Conservation (phyloP, 2,888 invertebrate species). For the Mythimna vitellina region DNA sequence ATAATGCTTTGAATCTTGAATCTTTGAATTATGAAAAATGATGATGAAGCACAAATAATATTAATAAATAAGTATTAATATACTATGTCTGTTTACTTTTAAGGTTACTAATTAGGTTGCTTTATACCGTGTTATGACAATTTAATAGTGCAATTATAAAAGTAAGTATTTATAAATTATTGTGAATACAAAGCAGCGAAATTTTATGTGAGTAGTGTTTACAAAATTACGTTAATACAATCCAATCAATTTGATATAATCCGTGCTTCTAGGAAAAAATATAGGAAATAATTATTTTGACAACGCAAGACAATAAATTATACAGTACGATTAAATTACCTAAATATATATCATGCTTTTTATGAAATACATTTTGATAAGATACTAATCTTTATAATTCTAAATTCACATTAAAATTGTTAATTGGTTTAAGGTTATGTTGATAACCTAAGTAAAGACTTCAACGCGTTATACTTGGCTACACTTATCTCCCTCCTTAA, state of each 20-base stretch:
- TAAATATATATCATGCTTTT: not conserved
- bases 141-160: no score
- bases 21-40: not conserved
- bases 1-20: no score
- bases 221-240: not conserved
- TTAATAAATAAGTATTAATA: not conserved
- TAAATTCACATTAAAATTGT: not conserved
- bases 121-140: no score
- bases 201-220: not conserved
- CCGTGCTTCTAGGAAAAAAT: not conserved
- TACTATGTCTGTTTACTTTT: not conserved
- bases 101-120: no score
- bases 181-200: not conserved
- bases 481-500: not conserved
- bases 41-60: not conserved
- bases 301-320: not conserved
- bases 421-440: not conserved
- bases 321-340: not conserved
- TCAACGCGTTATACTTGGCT: slow-evolving; percentile 70
- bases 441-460: slow-evolving; percentile 69
- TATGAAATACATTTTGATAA: not conserved
- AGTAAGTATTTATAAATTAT: no score
- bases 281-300: not conserved
- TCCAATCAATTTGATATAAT: not conserved
- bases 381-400: not conserved